These are phyloP conservation scores for Hetaerina titia DNA, from an alignment of 2,888 invertebrate genomes.

Conservation along the genomic window DNA sequence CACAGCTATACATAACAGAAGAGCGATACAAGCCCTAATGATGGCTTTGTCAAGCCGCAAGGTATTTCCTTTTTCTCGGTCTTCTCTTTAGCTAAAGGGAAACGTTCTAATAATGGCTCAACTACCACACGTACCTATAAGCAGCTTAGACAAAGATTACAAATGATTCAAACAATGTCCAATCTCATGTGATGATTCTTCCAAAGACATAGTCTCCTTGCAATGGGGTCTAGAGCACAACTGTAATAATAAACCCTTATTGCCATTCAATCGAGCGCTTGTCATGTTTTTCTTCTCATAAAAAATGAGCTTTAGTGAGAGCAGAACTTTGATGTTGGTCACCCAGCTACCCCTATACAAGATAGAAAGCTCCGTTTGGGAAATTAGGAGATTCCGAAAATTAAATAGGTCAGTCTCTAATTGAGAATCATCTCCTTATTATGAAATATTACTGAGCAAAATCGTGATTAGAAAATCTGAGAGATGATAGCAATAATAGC, in stretches of 20 bases:
- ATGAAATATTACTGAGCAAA: too few species aligned
- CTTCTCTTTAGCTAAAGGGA: not conserved
- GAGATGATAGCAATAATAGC: too few species aligned
- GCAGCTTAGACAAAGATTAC: not conserved
- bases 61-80: not conserved
- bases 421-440: too few species aligned
- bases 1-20: not conserved
- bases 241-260: not conserved
- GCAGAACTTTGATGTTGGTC: too few species aligned
- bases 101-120: not conserved
- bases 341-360: too few species aligned
- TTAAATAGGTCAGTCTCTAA: too few species aligned
- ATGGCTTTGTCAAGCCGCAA: slow-evolving; percentile 1
- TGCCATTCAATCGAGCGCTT: too few species aligned
- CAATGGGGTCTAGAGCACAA: not conserved
- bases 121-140: not conserved
- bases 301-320: too few species aligned
- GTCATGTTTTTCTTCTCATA: too few species aligned
- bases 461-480: too few species aligned
- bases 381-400: too few species aligned
- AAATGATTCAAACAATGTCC: not conserved
- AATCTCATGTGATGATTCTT: not conserved
- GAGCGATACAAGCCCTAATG: slow-evolving; percentile 22
- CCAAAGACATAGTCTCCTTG: not conserved
- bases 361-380: too few species aligned